Percentiles rank a stretch among this genome's conserved stretches.
phyloP scores from a whole-genome alignment of 53 echinoderm and acorn worm species.

The Crossaster papposus region DNA sequence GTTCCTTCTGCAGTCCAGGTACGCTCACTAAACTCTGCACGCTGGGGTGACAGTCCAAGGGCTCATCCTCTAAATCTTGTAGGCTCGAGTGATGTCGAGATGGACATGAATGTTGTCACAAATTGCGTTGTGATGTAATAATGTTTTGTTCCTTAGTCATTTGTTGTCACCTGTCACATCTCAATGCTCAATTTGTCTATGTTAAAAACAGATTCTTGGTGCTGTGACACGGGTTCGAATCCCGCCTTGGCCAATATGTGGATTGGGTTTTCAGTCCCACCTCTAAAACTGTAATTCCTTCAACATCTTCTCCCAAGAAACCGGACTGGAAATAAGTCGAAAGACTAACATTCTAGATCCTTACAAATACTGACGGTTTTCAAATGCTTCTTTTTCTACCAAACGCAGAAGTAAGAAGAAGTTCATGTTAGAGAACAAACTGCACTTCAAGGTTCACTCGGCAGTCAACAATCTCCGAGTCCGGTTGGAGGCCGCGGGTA shows the following conservation, averaged over 20 bases:
- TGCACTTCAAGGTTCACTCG: slow-evolving; percentile 95
- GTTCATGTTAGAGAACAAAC: slow-evolving; percentile 84
- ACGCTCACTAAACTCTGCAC: background rate
- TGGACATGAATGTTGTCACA: background rate
- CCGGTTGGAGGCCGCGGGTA: slow-evolving; percentile 35
- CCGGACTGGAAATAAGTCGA: too few species aligned
- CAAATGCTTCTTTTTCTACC: background rate
- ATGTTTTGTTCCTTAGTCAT: too few species aligned
- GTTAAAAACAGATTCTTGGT: too few species aligned
- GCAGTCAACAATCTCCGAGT: slow-evolving; percentile 79
- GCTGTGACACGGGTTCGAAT: too few species aligned
- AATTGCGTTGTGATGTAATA: background rate
- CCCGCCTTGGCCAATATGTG: too few species aligned
- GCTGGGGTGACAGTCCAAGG: background rate
- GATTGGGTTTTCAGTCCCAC: too few species aligned
- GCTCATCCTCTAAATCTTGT: background rate
- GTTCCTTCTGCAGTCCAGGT: slow-evolving; percentile 88
- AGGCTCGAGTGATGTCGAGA: background rate
- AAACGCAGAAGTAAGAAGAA: slow-evolving; percentile 75
- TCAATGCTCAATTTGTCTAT: too few species aligned
- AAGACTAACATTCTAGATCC: too few species aligned
- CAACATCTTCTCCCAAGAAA: too few species aligned
- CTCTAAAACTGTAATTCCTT: too few species aligned
- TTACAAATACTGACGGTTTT: background rate
- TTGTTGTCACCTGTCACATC: too few species aligned